These are phyloP conservation scores for Aphaenogaster ashmeadi DNA, from an alignment of 1,140 invertebrate species.

Conservation along the genomic window DNA sequence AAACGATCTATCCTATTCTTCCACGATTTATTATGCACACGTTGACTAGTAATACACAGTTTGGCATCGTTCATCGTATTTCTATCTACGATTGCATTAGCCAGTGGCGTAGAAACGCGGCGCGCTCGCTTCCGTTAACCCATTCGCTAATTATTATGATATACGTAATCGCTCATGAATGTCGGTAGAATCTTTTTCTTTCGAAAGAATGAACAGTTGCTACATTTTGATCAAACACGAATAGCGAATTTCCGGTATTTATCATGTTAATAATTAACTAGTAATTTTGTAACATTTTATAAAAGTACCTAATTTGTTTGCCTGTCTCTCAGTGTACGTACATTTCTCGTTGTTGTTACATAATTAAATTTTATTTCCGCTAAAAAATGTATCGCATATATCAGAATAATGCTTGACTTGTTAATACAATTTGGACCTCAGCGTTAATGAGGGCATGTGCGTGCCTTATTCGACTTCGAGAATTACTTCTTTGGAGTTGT, in stretches of 20 bases:
- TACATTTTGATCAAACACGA: not conserved
- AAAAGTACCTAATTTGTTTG: not conserved
- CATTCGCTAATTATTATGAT: not conserved
- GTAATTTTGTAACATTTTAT: not conserved
- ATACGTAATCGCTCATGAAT: not conserved
- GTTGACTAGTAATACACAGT: constrained; percentile 75
- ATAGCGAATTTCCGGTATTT: not conserved
- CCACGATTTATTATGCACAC: constrained; percentile 60
- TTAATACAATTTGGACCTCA: constrained; percentile 27
- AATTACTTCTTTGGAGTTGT: not conserved
- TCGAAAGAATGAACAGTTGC: not conserved
- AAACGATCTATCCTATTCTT: constrained; percentile 48
- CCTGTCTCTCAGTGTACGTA: not conserved
- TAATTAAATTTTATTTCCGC: constrained; percentile 3
- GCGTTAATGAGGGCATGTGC: constrained; percentile 14
- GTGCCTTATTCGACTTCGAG: not conserved
- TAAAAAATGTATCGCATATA: not conserved
- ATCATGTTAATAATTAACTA: constrained; percentile 3
- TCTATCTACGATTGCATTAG: constrained; percentile 52
- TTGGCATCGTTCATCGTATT: constrained; percentile 74
- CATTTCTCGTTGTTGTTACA: not conserved
- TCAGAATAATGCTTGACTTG: not conserved
- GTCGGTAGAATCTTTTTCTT: not conserved
- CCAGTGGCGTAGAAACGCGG: constrained; percentile 54
- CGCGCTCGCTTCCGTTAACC: not conserved